Evolutionary conservation across 1,140 invertebrate species (phyloP), one percentile per base, ranked within the genome.

Genomic region (Monochamus saltuarius): DNA sequence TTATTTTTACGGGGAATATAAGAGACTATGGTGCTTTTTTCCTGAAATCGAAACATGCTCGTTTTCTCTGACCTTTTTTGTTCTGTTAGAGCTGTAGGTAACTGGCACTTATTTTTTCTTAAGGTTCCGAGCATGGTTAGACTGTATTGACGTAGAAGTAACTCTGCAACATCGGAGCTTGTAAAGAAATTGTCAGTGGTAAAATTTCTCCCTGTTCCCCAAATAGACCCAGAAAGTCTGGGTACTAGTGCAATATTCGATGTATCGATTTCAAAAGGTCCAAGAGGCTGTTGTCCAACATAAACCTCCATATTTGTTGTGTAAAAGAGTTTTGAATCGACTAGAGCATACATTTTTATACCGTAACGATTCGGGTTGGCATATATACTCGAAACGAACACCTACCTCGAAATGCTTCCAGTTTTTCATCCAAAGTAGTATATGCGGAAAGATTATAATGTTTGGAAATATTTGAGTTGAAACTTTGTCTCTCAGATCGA

Each of bases 301-400:
- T 29, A 29, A 29, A 29, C 22, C 22, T 29, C 22, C 22, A 29
- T 29, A 3, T 29, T 29, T 29, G 22, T 6, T 29, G 22, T 29
- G 22, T 29, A 29, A 29, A 29, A 29, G 22, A 40, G 14, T 62
- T 70, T 70, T n/a, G 71, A 50, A 63, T 76, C 69, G 4, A 66
- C 65, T 40, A 73, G 58, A 11, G 69, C 16, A 52, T 62, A 71
- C 45, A 73, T 64, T 66, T 79, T 81, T 22, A 81, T 68, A 1
- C 75, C 79, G 64, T 78, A 81, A 60, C 77, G 79, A 42, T 66
- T 69, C 0, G 79, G 77, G 69, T 81, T 7, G 75, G 73, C 29
- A 81, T 78, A 61, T 78, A 80, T 39, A 75, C 63, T 43, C 71
- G 63, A 53, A 80, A 81, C 29, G 17, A 16, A 56, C 76, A 79